A percentile compares a stretch with the other conserved stretches of the same genome.
Conservation (phyloP, 1,140 invertebrate genomes). For the Hyles vespertilio region DNA sequence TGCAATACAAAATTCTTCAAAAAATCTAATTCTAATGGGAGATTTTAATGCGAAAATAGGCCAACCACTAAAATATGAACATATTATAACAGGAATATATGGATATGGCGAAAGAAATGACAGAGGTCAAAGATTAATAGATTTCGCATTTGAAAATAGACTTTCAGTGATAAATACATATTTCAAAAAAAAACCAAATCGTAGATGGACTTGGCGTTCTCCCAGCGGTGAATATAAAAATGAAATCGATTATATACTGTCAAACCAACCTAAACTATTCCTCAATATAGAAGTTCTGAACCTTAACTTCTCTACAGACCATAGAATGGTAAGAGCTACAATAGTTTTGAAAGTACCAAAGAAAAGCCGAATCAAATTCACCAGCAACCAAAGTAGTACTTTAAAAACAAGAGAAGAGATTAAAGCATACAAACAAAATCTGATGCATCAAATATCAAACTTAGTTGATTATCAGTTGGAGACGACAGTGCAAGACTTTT, state of each 20-base stretch:
- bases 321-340: constrained; percentile 9
- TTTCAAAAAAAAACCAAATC: constrained; percentile 8
- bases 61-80: constrained; percentile 7
- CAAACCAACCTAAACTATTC: constrained; percentile 5
- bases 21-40: constrained; percentile 9
- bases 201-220: too few relatives aligned
- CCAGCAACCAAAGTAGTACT: too few relatives aligned
- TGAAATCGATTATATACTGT: constrained; percentile 15
- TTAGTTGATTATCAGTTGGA: too few relatives aligned
- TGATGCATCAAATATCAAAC: too few relatives aligned
- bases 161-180: constrained; percentile 12
- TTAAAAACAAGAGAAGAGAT: neutral
- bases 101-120: constrained; percentile 17
- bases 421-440: neutral
- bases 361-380: constrained; percentile 3
- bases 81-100: constrained; percentile 9
- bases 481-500: too few relatives aligned
- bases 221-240: constrained; percentile 11
- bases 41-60: constrained; percentile 18
- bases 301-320: constrained; percentile 7
- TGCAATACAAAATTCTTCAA: constrained; percentile 2
- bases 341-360: constrained; percentile 6
- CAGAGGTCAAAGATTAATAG: constrained; percentile 11
- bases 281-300: constrained; percentile 5
- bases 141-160: constrained; percentile 14